Evolutionary conservation across 2,797 vertebrate species (phyloP).

Genomic region (Sciurus carolinensis): DNA sequence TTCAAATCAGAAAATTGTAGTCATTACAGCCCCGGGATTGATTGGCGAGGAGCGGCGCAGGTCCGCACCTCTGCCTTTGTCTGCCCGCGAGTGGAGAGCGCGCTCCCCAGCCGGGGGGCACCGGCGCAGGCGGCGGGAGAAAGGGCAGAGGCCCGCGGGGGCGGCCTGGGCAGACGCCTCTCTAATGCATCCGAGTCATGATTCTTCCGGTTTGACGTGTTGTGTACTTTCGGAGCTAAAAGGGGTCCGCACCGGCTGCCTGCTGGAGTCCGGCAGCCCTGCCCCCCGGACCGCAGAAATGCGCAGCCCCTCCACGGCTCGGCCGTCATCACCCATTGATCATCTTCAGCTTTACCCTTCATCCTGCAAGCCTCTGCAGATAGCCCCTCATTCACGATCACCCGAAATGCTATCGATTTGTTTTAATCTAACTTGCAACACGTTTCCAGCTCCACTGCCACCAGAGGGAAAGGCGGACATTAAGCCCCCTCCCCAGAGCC

Average conservation of each 20-base stretch:
- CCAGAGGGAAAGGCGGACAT: not conserved
- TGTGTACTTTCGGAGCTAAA: accelerated
- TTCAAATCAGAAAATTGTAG: slow-evolving; percentile 78
- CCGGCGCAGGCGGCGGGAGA: not conserved
- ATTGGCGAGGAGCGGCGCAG: not conserved
- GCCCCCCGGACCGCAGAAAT: accelerated
- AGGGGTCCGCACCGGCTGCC: accelerated
- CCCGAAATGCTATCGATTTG: slow-evolving; percentile 66
- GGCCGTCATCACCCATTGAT: slow-evolving; percentile 40
- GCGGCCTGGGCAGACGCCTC: not conserved
- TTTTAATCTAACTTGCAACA: slow-evolving; percentile 51
- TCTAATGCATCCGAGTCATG: accelerated
- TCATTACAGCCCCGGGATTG: slow-evolving; percentile 66
- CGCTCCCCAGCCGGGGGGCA: no score
- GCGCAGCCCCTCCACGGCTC: accelerated
- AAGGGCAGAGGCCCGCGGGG: not conserved
- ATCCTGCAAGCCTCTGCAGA: slow-evolving; percentile 65
- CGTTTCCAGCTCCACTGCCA: slow-evolving; percentile 11
- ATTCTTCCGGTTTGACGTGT: not conserved
- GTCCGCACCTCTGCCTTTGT: not conserved
- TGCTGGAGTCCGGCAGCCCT: not conserved
- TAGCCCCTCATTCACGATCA: slow-evolving; percentile 69
- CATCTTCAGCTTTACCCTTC: slow-evolving; percentile 52
- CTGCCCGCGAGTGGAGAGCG: not conserved
- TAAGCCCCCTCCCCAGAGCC: not conserved